Evolutionary conservation across 2,113 vertebrate species (phyloP).

Genomic region (Hemiscyllium ocellatum): DNA sequence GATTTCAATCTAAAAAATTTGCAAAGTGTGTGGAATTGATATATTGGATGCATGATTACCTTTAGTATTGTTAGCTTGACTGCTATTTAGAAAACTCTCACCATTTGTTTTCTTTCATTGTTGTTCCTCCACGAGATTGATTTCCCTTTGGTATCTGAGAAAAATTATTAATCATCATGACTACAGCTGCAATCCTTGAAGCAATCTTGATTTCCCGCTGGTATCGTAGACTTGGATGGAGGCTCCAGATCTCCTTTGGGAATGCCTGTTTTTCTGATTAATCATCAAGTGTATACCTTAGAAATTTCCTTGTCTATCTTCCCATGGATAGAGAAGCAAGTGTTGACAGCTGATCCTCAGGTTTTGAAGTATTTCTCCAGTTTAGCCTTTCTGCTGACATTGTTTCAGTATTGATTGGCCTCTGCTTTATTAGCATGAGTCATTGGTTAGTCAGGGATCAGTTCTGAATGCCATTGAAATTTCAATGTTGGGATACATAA

Average conservation of each 20-base stretch:
- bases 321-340: background rate
- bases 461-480: background rate
- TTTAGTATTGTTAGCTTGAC: background rate
- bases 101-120: slow-evolving; percentile 3
- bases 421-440: background rate
- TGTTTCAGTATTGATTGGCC: background rate
- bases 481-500: background rate
- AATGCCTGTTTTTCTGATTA: slow-evolving; percentile 27
- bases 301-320: slow-evolving; percentile 4
- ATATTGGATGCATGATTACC: background rate
- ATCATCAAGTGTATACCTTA: background rate
- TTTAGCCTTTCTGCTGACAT: background rate
- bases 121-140: slow-evolving; percentile 14
- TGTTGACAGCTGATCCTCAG: background rate
- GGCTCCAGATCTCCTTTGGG: background rate
- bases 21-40: background rate
- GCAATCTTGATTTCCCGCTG: slow-evolving; percentile 27
- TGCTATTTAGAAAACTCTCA: background rate
- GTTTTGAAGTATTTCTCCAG: background rate
- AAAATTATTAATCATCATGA: slow-evolving; percentile 31
- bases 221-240: background rate
- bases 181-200: slow-evolving; percentile 23
- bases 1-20: background rate
- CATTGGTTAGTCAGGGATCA: background rate
- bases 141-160: slow-evolving; percentile 27